These are phyloP conservation scores for Illadopsis cleaveri DNA, from an alignment of 2,113 vertebrate genomes.

Conservation along the genomic window DNA sequence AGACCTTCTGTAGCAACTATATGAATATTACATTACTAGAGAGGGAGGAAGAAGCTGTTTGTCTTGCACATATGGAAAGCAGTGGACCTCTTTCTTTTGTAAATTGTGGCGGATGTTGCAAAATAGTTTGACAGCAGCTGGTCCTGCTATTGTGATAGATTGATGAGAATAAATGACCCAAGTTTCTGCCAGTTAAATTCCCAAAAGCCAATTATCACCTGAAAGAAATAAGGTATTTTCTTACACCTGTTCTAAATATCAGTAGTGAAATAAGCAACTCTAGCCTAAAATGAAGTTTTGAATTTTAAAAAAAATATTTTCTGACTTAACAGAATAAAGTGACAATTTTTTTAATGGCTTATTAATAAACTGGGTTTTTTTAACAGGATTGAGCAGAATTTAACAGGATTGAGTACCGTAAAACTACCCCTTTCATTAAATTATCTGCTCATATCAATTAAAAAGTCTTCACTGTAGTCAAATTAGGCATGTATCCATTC, in stretches of 20 bases:
- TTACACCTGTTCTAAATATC: background rate
- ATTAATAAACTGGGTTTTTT: background rate
- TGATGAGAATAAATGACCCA: background rate
- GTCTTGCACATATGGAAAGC: background rate
- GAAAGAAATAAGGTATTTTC: background rate
- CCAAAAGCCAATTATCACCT: background rate
- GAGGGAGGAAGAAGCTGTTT: background rate
- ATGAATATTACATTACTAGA: background rate
- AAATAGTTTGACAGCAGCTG: background rate
- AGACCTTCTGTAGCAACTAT: background rate
- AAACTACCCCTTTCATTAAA: background rate
- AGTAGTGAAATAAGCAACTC: background rate
- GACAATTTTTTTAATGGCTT: background rate
- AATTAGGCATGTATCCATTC: background rate
- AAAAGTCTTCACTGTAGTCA: background rate
- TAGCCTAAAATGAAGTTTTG: background rate
- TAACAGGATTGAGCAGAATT: background rate
- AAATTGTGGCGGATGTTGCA: background rate
- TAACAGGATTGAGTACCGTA: background rate
- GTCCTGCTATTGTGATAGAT: background rate
- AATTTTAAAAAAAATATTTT: background rate
- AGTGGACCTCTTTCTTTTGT: background rate
- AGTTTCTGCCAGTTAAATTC: background rate
- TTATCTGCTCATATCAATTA: background rate
- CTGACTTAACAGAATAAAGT: background rate